Evolutionary conservation across 2,113 vertebrate species (phyloP), one percentile per base, ranked within the genome.

Genomic region (Percina caprodes): DNA sequence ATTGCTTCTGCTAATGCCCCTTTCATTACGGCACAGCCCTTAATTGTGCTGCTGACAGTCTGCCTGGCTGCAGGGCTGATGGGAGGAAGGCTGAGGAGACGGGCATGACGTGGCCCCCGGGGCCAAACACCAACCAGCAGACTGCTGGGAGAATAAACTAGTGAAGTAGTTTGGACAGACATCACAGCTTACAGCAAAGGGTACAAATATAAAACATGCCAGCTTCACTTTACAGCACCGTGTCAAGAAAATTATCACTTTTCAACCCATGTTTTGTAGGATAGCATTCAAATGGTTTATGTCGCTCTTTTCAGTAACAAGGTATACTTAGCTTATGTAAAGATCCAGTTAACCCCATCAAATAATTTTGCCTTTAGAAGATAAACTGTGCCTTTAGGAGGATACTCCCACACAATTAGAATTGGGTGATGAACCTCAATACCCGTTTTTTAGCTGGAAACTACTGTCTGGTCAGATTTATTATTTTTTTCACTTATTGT

Each of bases 1-100:
- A 94, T 94, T 94, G 92, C 91, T 89, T 90, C 89, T 91, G 90
- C 89, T 93, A 92, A 94, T 92, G 89, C 89, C 81, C 88, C 90
- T 88, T 92, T 94, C 91, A 94, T 94, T 93, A 93, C 48, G 66
- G 84, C 86, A 74, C 84, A 86, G 90, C 77, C 85, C 86, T 91
- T 92, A 93, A 93, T 92, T 93, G 91, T 90, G 82, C 90, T 83
- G 86, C 89, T 83, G 90, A 92, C 90, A 90, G 83, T 80, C 82
- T 55, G 86, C 66, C 82, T 73, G 85, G 88, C 92, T 87, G 79
- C 79, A 63, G 89, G 92, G 87, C 74, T 86, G 93, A 92, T 80
- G 87, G 83, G 87, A 75, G 77, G 65, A 85, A 65, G 72, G 85
- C 67, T 48, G 79, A 66, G 58, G 79, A 90, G 80, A 86, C 35